phyloP scores from a whole-genome alignment of 2,797 vertebrate species.

The Scolopax rusticola region DNA sequence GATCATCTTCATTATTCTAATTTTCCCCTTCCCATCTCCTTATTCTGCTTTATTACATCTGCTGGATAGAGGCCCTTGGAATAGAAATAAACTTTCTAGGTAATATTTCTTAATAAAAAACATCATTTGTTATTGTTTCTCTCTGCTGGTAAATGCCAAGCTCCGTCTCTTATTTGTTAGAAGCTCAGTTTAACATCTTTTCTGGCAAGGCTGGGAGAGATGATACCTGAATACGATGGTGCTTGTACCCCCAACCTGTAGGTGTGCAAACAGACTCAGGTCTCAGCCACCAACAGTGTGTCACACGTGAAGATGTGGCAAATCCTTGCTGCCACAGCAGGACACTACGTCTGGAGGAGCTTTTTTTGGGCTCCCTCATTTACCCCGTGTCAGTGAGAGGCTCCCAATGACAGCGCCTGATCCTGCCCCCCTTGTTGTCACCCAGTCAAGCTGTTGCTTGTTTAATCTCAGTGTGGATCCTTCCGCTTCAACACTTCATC shows the following conservation, averaged over 20 bases:
- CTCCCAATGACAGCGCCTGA: neutral
- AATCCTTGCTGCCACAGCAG: neutral
- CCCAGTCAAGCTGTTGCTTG: neutral
- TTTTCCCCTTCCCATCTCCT: conserved; percentile 24
- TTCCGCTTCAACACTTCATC: neutral
- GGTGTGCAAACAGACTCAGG: neutral
- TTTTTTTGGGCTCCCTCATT: neutral
- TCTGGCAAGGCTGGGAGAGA: neutral
- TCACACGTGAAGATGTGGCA: accelerated
- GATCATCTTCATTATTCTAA: conserved; percentile 61
- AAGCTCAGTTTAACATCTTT: neutral
- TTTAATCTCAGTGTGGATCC: neutral
- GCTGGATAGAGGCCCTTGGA: conserved; percentile 22
- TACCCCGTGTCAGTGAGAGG: neutral
- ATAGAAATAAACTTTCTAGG: conserved; percentile 49
- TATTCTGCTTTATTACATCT: conserved; percentile 60
- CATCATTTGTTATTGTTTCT: conserved; percentile 73
- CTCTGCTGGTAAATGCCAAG: conserved; percentile 35
- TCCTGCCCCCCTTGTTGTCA: neutral
- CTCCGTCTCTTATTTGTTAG: conserved; percentile 27
- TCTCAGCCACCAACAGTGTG: neutral
- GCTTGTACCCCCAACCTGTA: neutral
- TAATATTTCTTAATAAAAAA: conserved; percentile 77
- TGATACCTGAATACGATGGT: neutral
- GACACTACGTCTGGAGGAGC: neutral